phyloP scores from a whole-genome alignment of 2,113 vertebrate genomes.

The Bungarus multicinctus region DNA sequence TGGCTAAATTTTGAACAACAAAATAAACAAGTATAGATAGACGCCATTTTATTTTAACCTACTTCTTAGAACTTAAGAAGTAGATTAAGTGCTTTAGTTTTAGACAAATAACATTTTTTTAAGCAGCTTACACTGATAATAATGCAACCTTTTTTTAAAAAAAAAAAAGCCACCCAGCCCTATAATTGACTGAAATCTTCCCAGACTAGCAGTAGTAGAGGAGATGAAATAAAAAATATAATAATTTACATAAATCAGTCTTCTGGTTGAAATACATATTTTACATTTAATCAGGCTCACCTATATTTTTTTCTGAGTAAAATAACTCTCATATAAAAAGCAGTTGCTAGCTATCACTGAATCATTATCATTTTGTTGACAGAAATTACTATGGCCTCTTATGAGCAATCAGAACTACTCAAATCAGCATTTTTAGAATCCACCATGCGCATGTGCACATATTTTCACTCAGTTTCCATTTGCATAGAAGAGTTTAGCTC shows the following conservation, averaged over 20 bases:
- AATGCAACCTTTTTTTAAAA: background rate
- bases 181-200: background rate
- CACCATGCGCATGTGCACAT: background rate
- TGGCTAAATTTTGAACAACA: background rate
- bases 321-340: constrained; percentile 53
- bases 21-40: background rate
- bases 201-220: background rate
- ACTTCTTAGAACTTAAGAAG: too few relatives aligned
- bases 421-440: background rate
- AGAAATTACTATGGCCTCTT: constrained; percentile 5
- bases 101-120: too few relatives aligned
- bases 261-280: constrained; percentile 36
- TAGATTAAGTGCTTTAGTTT: too few relatives aligned
- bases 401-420: constrained; percentile 21
- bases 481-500: background rate
- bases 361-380: constrained; percentile 42
- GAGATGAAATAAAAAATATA: background rate
- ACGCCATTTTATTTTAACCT: background rate
- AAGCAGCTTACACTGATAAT: background rate
- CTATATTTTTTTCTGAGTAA: constrained; percentile 52
- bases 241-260: constrained; percentile 9
- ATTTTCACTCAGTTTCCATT: background rate
- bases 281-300: constrained; percentile 44
- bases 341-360: constrained; percentile 26
- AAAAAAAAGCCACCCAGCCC: background rate